A percentile compares a stretch with the other conserved stretches of the same genome.
Evolutionary conservation across 1,140 invertebrate species (phyloP).

Genomic region (Ceratitis capitata): DNA sequence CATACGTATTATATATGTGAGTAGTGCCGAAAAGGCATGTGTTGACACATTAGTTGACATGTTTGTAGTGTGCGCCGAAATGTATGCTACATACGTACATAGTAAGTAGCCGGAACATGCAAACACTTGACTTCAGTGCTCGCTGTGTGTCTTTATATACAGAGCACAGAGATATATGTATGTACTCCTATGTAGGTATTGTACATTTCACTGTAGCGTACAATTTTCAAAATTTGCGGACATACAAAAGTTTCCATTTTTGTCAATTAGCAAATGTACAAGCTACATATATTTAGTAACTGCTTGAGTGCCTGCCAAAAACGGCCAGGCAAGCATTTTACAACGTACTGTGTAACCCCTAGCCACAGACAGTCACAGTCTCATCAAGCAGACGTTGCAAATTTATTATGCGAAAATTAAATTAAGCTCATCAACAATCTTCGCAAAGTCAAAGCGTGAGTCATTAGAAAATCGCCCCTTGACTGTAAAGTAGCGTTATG

Average conservation of each 20-base stretch:
- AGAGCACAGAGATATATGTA: no score
- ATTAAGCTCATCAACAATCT: conserved; percentile 21
- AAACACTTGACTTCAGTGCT: background rate
- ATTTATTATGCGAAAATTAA: conserved; percentile 36
- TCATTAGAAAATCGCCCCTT: background rate
- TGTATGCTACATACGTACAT: background rate
- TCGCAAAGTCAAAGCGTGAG: background rate
- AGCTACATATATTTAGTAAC: background rate
- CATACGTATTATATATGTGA: background rate
- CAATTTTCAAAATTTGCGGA: background rate
- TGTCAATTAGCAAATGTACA: conserved; percentile 5
- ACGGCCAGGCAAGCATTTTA: background rate
- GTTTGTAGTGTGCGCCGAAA: background rate
- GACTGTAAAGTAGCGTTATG: background rate
- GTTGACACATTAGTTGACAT: background rate
- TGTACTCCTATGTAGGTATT: no score
- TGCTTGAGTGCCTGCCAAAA: background rate
- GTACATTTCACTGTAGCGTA: no score
- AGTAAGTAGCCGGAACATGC: background rate
- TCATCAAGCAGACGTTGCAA: conserved; percentile 17
- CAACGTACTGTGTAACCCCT: background rate
- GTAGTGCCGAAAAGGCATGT: background rate
- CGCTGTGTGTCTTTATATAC: background rate
- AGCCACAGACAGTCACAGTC: no score
- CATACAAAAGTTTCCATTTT: conserved; percentile 13